Evolutionary conservation across 2,888 invertebrate genomes (phyloP), one percentile per base, ranked within the genome.

Genomic region (Troides oblongomaculatus): DNA sequence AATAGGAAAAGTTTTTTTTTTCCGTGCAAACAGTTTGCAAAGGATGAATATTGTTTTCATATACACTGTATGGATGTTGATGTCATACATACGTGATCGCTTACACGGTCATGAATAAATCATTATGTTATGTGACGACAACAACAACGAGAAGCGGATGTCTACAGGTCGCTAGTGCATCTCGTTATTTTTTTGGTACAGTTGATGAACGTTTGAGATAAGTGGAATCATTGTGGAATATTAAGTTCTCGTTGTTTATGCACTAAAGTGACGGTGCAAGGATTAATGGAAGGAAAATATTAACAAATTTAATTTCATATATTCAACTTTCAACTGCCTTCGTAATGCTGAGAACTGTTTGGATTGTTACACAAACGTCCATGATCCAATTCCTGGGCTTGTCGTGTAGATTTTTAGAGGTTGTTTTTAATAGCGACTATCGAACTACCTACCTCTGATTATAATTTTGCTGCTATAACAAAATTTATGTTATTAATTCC

Each of bases 91-190:
- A 68, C 69, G 64, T 65, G 73, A 69, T 73, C 66, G 68, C 68
- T 63, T 68, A 61, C 58, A 64, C 69, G 72, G 70, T 73, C 72
- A 74, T 74, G 74, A 74, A 74, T 74, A 73, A 73, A 71, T 69
- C 71, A 69, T 71, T 60, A 46, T 53, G 56, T 70, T 59, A 63
- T 70, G 66, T 66, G 70, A 66, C 70, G 70, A 66, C 70, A 66
- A 70, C 62, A 67, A 67, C 62, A 67, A 67, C 59, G 62, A 62
- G 70, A 63, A 53, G 59, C 70, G 70, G 70, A 70, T 70, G 66
- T 66, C 63, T 66, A 66, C 70, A 30, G 66, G 57, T 50, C 68
- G 64, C 30, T 18, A 18, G 60, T 62, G 66, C 63, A 66, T 70
- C 70, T 70, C 61, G 64, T 64, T 64, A 64, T 63, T 70, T 66